A percentile compares a stretch with the other conserved stretches of the same genome.
phyloP scores from a whole-genome alignment of 2,113 vertebrate species.

The Uria aalge region DNA sequence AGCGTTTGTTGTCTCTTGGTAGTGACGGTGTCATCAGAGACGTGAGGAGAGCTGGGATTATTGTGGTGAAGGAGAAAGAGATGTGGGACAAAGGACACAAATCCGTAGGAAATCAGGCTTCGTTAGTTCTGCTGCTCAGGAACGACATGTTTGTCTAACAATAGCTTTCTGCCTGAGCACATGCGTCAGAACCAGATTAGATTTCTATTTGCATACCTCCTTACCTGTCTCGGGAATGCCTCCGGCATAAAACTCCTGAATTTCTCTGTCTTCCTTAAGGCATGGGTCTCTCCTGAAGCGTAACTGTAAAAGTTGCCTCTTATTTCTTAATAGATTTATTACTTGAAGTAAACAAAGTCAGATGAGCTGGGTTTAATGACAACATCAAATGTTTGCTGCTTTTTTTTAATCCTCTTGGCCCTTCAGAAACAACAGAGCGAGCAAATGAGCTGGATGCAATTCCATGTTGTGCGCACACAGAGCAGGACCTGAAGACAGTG shows the following conservation, averaged over 20 bases:
- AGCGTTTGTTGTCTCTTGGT: background rate
- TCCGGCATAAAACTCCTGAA: background rate
- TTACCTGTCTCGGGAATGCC: conserved; percentile 40
- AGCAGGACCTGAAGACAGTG: background rate
- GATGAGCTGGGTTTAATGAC: background rate
- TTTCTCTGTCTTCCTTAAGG: background rate
- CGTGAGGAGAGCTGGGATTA: background rate
- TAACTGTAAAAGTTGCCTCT: background rate
- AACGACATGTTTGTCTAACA: conserved; percentile 54
- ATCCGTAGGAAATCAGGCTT: conserved; percentile 38
- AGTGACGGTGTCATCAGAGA: background rate
- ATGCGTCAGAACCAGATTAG: conserved; percentile 51
- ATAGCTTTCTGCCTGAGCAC: conserved; percentile 19
- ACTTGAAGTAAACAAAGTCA: background rate
- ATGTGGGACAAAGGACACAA: conserved; percentile 52
- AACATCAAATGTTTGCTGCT: background rate
- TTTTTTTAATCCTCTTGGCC: conserved; percentile 42
- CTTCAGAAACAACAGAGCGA: conserved; percentile 13
- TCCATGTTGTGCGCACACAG: background rate
- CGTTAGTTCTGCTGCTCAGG: conserved; percentile 32
- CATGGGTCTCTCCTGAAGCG: background rate
- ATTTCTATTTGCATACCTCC: conserved; percentile 52
- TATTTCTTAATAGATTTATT: conserved; percentile 21
- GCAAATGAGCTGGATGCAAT: conserved; percentile 5
- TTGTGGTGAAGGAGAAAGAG: background rate